Conservation (phyloP, 2,888 invertebrate genomes). For the Cerastis rubricosa region DNA sequence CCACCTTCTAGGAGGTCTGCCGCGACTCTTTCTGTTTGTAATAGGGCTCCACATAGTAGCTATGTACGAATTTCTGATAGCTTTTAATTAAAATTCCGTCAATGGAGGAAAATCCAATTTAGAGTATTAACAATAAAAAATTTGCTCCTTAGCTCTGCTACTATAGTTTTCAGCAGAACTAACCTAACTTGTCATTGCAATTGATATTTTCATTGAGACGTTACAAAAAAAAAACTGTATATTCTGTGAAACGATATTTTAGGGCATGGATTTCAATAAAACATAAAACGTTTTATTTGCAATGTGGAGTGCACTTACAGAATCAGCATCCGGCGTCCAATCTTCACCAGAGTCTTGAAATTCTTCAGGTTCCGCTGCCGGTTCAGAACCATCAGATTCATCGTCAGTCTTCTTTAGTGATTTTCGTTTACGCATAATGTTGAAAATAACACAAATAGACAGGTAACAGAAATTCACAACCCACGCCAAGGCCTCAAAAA, state of each 20-base stretch:
- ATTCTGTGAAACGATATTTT: neutral
- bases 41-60: neutral
- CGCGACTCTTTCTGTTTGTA: neutral
- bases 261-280: neutral
- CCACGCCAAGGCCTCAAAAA: constrained; percentile 72
- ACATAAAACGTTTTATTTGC: neutral
- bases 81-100: neutral
- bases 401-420: constrained; percentile 86
- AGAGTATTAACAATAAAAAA: neutral
- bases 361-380: constrained; percentile 88
- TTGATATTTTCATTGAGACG: constrained; percentile 3
- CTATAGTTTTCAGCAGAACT: neutral
- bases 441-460: constrained; percentile 46
- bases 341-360: constrained; percentile 90
- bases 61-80: neutral
- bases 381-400: constrained; percentile 88
- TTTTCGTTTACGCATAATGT: constrained; percentile 87
- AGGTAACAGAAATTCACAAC: constrained; percentile 63
- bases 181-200: constrained; percentile 54
- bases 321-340: constrained; percentile 90
- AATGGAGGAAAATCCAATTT: neutral
- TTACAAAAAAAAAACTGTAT: neutral
- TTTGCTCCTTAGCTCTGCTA: neutral
- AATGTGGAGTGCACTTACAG: constrained; percentile 76
- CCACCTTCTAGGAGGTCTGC: neutral